Percentiles rank a stretch among this genome's conserved stretches.
Evolutionary conservation across 2,888 invertebrate genomes (phyloP).

Genomic region (Hydrotaea cyrtoneurina): DNA sequence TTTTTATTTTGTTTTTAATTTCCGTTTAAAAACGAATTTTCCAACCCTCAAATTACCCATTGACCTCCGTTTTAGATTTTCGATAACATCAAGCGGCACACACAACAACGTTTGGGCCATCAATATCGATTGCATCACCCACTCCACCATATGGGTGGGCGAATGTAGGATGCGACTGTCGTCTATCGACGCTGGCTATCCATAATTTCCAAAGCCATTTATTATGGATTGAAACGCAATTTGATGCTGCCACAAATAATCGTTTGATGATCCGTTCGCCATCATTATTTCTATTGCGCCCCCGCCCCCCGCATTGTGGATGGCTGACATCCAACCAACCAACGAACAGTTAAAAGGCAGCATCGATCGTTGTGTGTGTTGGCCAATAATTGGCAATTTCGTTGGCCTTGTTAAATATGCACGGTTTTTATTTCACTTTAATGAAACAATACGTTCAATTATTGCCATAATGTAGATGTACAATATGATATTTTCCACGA

Average conservation of each 20-base stretch:
- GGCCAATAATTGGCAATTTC: background rate
- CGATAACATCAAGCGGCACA: background rate
- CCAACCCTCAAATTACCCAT: too few species aligned
- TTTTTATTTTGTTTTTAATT: too few species aligned
- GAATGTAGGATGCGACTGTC: too few species aligned
- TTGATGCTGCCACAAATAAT: background rate
- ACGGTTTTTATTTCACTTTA: too few species aligned
- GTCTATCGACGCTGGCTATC: background rate
- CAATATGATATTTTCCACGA: too few species aligned
- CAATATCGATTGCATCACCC: background rate
- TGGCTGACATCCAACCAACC: too few species aligned
- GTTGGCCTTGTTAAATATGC: background rate
- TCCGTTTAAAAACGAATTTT: too few species aligned
- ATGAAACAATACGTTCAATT: too few species aligned
- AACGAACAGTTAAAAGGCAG: too few species aligned
- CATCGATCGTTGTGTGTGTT: background rate
- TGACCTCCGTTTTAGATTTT: background rate
- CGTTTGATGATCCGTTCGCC: background rate
- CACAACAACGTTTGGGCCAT: background rate
- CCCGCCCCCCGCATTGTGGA: too few species aligned
- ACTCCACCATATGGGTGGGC: too few species aligned
- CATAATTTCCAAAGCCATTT: constrained; percentile 3
- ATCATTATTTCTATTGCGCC: background rate
- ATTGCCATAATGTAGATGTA: too few species aligned
- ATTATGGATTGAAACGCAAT: background rate